These are phyloP conservation scores for Austrofundulus limnaeus DNA, from an alignment of 2,113 vertebrate species.

Conservation along the genomic window DNA sequence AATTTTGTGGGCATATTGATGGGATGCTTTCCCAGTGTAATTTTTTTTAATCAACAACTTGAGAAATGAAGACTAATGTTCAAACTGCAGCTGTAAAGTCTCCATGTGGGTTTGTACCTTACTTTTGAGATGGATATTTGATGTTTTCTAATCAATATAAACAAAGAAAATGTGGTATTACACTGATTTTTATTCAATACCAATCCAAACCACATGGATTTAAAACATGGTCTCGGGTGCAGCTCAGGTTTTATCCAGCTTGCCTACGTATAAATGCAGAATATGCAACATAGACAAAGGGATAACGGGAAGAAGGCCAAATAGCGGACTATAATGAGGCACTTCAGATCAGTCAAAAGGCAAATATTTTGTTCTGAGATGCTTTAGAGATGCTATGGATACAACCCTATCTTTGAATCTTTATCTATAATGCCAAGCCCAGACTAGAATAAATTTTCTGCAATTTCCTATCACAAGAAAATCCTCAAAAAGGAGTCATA, in stretches of 20 bases:
- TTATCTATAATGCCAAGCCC: neutral
- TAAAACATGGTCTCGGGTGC: slow-evolving; percentile 21
- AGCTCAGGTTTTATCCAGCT: slow-evolving; percentile 11
- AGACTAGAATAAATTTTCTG: neutral
- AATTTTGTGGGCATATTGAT: neutral
- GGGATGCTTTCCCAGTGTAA: neutral
- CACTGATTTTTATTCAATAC: slow-evolving; percentile 22
- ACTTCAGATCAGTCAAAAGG: slow-evolving; percentile 4
- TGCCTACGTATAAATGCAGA: slow-evolving; percentile 30
- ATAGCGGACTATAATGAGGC: slow-evolving; percentile 16
- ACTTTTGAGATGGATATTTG: slow-evolving; percentile 13
- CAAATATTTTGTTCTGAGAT: neutral
- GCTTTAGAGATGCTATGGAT: neutral
- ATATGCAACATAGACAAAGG: slow-evolving; percentile 23
- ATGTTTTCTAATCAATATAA: slow-evolving; percentile 32
- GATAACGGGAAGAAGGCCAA: neutral
- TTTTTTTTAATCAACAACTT: slow-evolving; percentile 2
- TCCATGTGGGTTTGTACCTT: neutral
- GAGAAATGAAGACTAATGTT: slow-evolving; percentile 16
- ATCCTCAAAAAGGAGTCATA: neutral
- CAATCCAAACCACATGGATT: slow-evolving; percentile 12
- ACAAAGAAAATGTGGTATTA: slow-evolving; percentile 11
- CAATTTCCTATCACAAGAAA: neutral
- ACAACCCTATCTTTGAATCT: neutral
- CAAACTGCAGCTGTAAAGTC: slow-evolving; percentile 3